phyloP scores from a whole-genome alignment of 2,888 invertebrate species.

The Margaritifera margaritifera region DNA sequence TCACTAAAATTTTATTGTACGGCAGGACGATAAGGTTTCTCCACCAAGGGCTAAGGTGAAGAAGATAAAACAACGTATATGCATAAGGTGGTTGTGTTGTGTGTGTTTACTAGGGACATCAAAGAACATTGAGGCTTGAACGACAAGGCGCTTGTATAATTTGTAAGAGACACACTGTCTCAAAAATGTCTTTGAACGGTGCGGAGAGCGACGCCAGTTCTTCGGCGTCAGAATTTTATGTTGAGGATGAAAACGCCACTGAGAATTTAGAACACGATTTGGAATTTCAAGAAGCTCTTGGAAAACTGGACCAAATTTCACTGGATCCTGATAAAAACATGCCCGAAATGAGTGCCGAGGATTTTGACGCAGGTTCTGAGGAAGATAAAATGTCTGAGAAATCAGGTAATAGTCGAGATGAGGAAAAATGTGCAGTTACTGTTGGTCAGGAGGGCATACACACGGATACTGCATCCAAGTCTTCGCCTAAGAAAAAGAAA shows the following conservation, averaged over 20 bases:
- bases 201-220: conserved; percentile 25
- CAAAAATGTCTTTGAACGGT: conserved; percentile 1
- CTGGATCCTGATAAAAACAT: conserved; percentile 41
- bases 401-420: conserved; percentile 13
- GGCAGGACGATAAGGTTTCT: too few species aligned
- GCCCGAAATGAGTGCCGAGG: conserved; percentile 25
- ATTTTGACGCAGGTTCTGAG: conserved; percentile 28
- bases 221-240: conserved; percentile 29
- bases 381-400: conserved; percentile 28
- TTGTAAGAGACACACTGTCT: too few species aligned
- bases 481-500: conserved; percentile 20
- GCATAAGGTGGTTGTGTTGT: too few species aligned
- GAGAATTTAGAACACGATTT: conserved; percentile 25
- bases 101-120: too few species aligned
- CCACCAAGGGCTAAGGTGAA: too few species aligned
- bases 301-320: conserved; percentile 39
- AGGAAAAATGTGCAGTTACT: conserved; percentile 5
- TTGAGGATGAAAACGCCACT: conserved; percentile 26
- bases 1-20: too few species aligned
- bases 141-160: too few species aligned
- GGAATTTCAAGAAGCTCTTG: conserved; percentile 40
- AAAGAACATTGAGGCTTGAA: too few species aligned
- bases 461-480: conserved; percentile 5
- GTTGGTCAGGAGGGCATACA: conserved; percentile 13
- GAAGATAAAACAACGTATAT: too few species aligned